phyloP scores from a whole-genome alignment of 2,797 vertebrate genomes.

The Halcyon chelicuti region DNA sequence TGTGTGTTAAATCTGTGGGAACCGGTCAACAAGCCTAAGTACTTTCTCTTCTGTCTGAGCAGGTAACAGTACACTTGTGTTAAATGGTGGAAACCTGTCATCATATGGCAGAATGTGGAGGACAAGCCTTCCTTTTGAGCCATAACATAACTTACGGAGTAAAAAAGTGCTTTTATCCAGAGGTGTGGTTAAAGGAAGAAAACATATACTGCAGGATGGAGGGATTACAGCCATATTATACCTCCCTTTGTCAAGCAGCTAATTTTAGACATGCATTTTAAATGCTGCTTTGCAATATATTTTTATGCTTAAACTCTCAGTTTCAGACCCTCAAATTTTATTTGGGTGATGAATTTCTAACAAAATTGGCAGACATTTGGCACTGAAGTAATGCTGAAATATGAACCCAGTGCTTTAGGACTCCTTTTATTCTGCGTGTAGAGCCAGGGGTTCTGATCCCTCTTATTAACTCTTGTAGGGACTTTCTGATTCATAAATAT shows the following conservation, averaged over 20 bases:
- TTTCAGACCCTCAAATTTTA: constrained; percentile 40
- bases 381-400: background rate
- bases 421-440: background rate
- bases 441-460: background rate
- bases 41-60: background rate
- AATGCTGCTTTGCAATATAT: constrained; percentile 4
- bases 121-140: background rate
- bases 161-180: background rate
- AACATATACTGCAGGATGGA: background rate
- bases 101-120: accelerated
- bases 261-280: constrained; percentile 8
- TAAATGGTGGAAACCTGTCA: background rate
- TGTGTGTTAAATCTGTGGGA: background rate
- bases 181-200: background rate
- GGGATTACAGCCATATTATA: background rate
- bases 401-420: background rate
- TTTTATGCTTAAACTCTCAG: constrained; percentile 16
- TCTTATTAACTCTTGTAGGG: background rate
- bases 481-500: background rate
- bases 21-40: background rate
- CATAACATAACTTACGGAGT: background rate
- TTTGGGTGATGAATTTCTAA: constrained; percentile 21
- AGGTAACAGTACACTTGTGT: background rate
- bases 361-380: background rate
- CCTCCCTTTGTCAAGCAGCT: background rate